A percentile compares a stretch with the other conserved stretches of the same genome.
Conservation (phyloP, 2,888 invertebrate genomes). For the Platerodrilus igneus region DNA sequence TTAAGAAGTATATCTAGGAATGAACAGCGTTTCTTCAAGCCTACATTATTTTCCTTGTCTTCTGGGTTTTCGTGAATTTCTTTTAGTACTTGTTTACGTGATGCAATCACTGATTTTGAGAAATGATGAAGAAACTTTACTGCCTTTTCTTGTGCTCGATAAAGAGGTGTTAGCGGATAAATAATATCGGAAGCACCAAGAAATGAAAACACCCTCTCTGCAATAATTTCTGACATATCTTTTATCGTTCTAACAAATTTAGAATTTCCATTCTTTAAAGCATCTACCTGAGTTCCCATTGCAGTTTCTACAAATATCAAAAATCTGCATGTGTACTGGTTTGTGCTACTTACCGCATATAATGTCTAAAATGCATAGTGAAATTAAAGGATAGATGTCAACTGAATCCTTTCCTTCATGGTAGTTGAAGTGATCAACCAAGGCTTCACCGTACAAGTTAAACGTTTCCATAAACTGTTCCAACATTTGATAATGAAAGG, state of each 20-base stretch:
- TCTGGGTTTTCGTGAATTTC: background rate
- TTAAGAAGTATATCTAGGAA: slow-evolving; percentile 64
- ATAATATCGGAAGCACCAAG: slow-evolving; percentile 50
- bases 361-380: slow-evolving; percentile 57
- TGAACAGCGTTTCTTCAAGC: slow-evolving; percentile 58
- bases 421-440: slow-evolving; percentile 53
- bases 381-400: slow-evolving; percentile 59
- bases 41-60: slow-evolving; percentile 37
- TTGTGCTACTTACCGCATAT: slow-evolving; percentile 60
- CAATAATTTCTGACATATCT: slow-evolving; percentile 39
- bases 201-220: slow-evolving; percentile 38
- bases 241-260: slow-evolving; percentile 70
- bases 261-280: slow-evolving; percentile 63
- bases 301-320: slow-evolving; percentile 61
- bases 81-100: slow-evolving; percentile 38
- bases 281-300: slow-evolving; percentile 72
- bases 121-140: slow-evolving; percentile 51
- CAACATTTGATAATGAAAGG: slow-evolving; percentile 74
- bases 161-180: slow-evolving; percentile 52
- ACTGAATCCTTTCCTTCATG: slow-evolving; percentile 47
- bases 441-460: slow-evolving; percentile 56
- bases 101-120: slow-evolving; percentile 53
- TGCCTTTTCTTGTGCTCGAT: slow-evolving; percentile 52
- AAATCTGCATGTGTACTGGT: no score
- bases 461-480: slow-evolving; percentile 68